phyloP scores from a whole-genome alignment of 2,797 vertebrate species.

The Semotilus atromaculatus region DNA sequence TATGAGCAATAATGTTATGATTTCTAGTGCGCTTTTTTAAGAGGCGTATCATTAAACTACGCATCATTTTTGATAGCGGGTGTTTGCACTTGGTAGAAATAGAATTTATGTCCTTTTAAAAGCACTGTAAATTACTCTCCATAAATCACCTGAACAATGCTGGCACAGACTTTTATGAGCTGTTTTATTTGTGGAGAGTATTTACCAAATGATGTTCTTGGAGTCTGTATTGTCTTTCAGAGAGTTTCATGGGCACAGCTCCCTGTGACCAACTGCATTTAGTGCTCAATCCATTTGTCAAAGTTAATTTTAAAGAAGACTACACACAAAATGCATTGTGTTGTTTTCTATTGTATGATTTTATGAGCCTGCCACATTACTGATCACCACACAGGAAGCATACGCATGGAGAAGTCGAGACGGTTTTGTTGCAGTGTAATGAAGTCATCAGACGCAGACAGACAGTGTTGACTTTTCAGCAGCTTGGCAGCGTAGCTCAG shows the following conservation, averaged over 20 bases:
- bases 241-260: conserved; percentile 23
- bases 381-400: conserved; percentile 16
- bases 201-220: conserved; percentile 79
- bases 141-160: conserved; percentile 77
- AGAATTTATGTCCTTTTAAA: conserved; percentile 66
- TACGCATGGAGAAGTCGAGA: conserved; percentile 14
- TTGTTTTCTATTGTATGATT: not conserved
- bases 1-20: conserved; percentile 69
- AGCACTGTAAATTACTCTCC: conserved; percentile 61
- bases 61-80: conserved; percentile 65
- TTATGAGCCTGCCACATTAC: conserved; percentile 10
- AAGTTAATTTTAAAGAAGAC: conserved; percentile 6
- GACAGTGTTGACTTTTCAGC: conserved; percentile 42
- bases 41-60: conserved; percentile 51
- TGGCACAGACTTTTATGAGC: conserved; percentile 76
- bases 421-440: conserved; percentile 41
- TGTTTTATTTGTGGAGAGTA: conserved; percentile 74
- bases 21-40: conserved; percentile 71
- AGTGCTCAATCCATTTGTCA: conserved; percentile 24
- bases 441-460: conserved; percentile 44
- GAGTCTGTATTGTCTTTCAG: conserved; percentile 23
- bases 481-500: conserved; percentile 37
- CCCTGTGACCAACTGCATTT: conserved; percentile 37
- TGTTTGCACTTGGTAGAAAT: conserved; percentile 39
- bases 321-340: not conserved